Percentiles rank a stretch among this genome's conserved stretches.
phyloP scores from a whole-genome alignment of 2,113 vertebrate species.

The Mohoua ochrocephala region DNA sequence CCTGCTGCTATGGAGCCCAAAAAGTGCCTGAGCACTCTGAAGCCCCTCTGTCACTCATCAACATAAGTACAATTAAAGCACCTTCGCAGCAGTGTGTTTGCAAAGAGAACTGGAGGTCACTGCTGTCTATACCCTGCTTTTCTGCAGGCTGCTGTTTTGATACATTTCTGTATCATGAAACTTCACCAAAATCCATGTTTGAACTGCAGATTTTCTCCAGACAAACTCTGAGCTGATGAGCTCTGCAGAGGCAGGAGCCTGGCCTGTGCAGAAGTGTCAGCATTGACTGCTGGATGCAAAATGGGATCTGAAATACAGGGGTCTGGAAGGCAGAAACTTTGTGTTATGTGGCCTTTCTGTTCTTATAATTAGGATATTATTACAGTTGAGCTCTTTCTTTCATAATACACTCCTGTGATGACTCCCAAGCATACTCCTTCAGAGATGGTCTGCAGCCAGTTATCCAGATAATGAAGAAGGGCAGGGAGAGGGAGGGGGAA shows the following conservation, averaged over 20 bases:
- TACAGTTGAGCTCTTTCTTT: not conserved
- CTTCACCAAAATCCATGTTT: not conserved
- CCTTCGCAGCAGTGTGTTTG: not conserved
- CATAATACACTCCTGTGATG: not conserved
- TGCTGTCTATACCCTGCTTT: not conserved
- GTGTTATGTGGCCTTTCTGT: not conserved
- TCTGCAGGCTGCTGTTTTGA: not conserved
- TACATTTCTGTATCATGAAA: not conserved
- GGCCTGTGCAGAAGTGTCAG: not conserved
- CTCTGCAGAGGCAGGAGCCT: not conserved
- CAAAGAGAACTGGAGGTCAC: not conserved
- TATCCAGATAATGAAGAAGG: not conserved
- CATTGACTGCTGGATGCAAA: not conserved
- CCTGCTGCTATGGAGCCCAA: not conserved
- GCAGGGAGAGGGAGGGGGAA: not conserved
- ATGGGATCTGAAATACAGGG: not conserved
- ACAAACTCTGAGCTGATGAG: not conserved
- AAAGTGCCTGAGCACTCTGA: not conserved
- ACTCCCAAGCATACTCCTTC: not conserved
- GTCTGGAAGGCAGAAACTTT: not conserved
- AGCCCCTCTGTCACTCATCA: not conserved
- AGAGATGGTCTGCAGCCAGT: not conserved
- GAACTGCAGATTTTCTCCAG: not conserved
- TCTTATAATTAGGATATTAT: not conserved
- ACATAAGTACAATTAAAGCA: not conserved